phyloP scores from a whole-genome alignment of 2,113 vertebrate species.

The Plectropomus leopardus region DNA sequence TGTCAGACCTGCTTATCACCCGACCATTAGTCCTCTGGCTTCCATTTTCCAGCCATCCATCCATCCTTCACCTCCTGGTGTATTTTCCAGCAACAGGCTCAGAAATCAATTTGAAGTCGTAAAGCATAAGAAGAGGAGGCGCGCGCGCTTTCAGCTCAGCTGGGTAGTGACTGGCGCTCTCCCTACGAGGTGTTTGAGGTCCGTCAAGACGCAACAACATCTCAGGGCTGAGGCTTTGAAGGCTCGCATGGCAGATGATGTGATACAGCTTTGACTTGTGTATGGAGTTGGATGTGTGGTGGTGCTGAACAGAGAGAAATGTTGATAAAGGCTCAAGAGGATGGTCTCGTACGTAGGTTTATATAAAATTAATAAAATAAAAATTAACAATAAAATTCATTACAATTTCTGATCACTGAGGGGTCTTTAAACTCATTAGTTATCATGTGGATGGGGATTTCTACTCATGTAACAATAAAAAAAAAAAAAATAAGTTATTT shows the following conservation, averaged over 20 bases:
- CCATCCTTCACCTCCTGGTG: conserved; percentile 49
- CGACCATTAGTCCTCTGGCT: conserved; percentile 58
- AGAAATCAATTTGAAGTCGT: conserved; percentile 72
- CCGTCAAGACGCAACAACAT: conserved; percentile 25
- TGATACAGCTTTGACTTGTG: not conserved
- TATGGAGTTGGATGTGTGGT: conserved; percentile 3
- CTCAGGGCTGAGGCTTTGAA: conserved; percentile 46
- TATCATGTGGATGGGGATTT: not conserved
- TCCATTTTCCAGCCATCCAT: conserved; percentile 47
- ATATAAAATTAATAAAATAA: too few species aligned
- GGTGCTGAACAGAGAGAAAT: too few species aligned
- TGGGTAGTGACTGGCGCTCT: conserved; percentile 25
- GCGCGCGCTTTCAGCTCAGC: conserved; percentile 31
- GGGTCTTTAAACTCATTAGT: too few species aligned
- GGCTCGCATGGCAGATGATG: conserved; percentile 33
- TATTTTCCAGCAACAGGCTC: conserved; percentile 52
- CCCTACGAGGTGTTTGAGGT: conserved; percentile 19
- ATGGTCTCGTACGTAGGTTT: too few species aligned
- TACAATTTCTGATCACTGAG: too few species aligned
- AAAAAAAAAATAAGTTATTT: too few species aligned
- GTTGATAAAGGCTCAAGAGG: too few species aligned
- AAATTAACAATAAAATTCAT: too few species aligned
- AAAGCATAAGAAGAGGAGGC: conserved; percentile 46
- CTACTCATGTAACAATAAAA: not conserved
- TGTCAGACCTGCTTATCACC: conserved; percentile 71